These are phyloP conservation scores for Scaptomyza polygonia DNA, from an alignment of 2,888 invertebrate species.

Conservation along the genomic window DNA sequence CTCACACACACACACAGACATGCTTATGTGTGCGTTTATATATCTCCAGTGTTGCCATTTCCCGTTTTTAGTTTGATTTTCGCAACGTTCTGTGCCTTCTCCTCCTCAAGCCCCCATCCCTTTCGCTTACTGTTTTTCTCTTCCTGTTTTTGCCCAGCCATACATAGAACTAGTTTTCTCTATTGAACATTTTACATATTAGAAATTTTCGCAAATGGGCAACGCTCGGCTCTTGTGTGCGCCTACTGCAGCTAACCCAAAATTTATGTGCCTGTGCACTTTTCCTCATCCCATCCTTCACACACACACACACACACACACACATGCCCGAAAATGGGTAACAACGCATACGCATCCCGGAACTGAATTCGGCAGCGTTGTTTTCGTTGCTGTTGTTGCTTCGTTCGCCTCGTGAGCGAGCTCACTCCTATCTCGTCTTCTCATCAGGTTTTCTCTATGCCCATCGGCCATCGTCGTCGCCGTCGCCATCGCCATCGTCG, in stretches of 20 bases:
- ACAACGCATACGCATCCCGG: slow-evolving; percentile 68
- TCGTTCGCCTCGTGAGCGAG: slow-evolving; percentile 38
- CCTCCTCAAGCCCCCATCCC: no score
- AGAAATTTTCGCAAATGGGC: slow-evolving; percentile 79
- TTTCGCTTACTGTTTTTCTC: no score
- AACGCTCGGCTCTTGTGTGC: slow-evolving; percentile 54
- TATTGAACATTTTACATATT: slow-evolving; percentile 81
- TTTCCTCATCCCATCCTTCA: not conserved
- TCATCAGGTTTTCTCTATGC: slow-evolving; percentile 46
- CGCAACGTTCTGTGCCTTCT: slow-evolving; percentile 21
- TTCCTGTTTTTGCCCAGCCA: slow-evolving; percentile 47
- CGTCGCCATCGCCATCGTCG: slow-evolving; percentile 29
- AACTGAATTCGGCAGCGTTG: slow-evolving; percentile 66
- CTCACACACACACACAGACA: slow-evolving; percentile 24
- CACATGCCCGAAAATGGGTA: slow-evolving; percentile 29
- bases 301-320: slow-evolving; percentile 5
- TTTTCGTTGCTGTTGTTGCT: slow-evolving; percentile 35
- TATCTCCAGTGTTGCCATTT: slow-evolving; percentile 52
- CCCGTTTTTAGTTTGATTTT: slow-evolving; percentile 69
- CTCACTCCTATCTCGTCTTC: slow-evolving; percentile 25
- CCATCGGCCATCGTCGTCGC: slow-evolving; percentile 40
- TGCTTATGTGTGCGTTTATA: not conserved
- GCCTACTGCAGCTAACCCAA: slow-evolving; percentile 44
- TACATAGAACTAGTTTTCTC: slow-evolving; percentile 71
- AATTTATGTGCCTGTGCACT: slow-evolving; percentile 67